Evolutionary conservation across 2,888 invertebrate species (phyloP), one percentile per base, ranked within the genome.

Genomic region (Acleris literana): DNA sequence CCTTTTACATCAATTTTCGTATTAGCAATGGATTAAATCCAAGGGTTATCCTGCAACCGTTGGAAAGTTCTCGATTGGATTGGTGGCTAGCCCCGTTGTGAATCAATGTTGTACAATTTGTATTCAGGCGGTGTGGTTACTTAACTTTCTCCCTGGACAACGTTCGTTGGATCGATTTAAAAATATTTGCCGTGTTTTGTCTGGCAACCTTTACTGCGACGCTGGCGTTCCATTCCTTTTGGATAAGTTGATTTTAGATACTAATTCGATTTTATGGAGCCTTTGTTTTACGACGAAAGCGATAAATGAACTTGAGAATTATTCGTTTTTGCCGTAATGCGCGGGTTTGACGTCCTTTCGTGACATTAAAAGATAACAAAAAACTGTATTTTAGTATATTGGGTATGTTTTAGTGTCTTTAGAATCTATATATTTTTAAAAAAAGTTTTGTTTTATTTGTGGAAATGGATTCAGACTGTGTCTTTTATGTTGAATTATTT

Each of bases 1-100:
- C 86, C 84, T 88, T 88, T 88, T 88, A 91, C 90, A 90, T 90
- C 90, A 91, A 90, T 92, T 92, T 91, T 92, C 90, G 88, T 89
- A 90, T 92, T 92, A 92, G 88, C 88, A 81, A 92, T 87, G 90
- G 91, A 92, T 92, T 92, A 90, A 90, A 90, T 87, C 86, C 82
- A 85, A 86, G 86, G 88, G 86, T 88, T 86, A 85, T 84, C 82
- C 83, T 61, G 66, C 62, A 61, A 82, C 82, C 81, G 76, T 77
- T 79, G 84, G 79, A 86, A 88, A 88, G 81, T 89, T 87, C 84
- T 78, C 86, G 84, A 89, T 91, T 90, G 87, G 88, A 87, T 87
- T 85, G 83, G 84, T 82, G 82, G 78, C 77, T 80, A 74, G 77
- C 72, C 71, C 80, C 79, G 83, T 85, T 86, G 88, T 87, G 88